Evolutionary conservation across 2,888 invertebrate genomes (phyloP).

Genomic region (Chrysolina americana): DNA sequence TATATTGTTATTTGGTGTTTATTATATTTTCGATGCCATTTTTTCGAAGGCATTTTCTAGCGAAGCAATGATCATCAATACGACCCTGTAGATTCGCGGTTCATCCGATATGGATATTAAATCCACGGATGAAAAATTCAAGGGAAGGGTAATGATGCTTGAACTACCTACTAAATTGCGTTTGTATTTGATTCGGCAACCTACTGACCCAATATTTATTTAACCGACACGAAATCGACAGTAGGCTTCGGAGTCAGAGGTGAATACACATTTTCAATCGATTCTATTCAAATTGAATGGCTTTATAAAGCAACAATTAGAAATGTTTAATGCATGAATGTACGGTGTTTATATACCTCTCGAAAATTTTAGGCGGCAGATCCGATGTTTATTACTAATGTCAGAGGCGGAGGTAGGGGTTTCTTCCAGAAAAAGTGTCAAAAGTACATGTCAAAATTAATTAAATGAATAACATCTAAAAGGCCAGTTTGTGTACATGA

Average conservation of each 20-base stretch:
- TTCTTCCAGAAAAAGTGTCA: background rate
- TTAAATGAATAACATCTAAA: too few species aligned
- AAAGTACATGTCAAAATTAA: background rate
- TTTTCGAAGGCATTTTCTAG: background rate
- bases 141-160: conserved; percentile 10
- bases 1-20: too few species aligned
- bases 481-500: too few species aligned
- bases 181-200: conserved; percentile 19
- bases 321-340: conserved; percentile 16
- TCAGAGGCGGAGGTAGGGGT: background rate
- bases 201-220: conserved; percentile 22
- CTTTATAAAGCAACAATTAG: conserved; percentile 17
- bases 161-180: conserved; percentile 10
- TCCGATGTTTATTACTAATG: background rate
- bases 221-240: conserved; percentile 17
- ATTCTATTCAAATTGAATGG: conserved; percentile 17
- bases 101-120: background rate
- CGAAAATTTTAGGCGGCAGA: conserved; percentile 1
- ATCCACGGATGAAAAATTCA: background rate
- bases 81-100: background rate
- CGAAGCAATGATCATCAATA: too few species aligned
- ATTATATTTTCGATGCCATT: too few species aligned
- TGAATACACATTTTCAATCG: conserved; percentile 3
- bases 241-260: conserved; percentile 9
- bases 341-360: conserved; percentile 18